Evolutionary conservation across 2,888 invertebrate species (phyloP), one percentile per base, ranked within the genome.

Genomic region (Agrotis puta): DNA sequence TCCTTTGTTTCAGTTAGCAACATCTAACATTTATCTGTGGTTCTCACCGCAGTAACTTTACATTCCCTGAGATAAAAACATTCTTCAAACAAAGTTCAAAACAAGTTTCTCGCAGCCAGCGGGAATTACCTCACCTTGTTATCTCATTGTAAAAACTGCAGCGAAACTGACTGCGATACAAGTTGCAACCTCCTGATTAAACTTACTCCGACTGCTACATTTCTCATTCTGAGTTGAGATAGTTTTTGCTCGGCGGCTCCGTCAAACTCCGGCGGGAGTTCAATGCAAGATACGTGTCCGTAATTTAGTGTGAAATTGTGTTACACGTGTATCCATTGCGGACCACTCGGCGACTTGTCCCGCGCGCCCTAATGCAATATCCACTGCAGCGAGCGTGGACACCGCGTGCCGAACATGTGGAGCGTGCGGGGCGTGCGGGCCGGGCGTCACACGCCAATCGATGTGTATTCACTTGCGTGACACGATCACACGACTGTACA

Each of bases 201-300:
- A 71, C 81, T 78, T 47, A 18, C 54, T 33, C 50, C 61, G 70
- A 53, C 24, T 63, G 66, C 48, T 69, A 63, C 70, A 59, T 66
- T 75, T 70, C 74, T 70, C 68, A 74, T 69, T 72, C 43, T n/a
- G 59, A 61, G 62, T 74, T 70, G 66, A 16, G 13, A 27, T 56
- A 72, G 69, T 75, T 78, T 80, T 72, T 67, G 65, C 59, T 68
- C 64, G 47, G 63, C 16, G 50, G 64, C 66, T 81, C 69, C 64
- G 74, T 83, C 79, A 53, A 70, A 75, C 57, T 78, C 70, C 59
- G 39, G 16, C 61, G 66, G 57, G 74, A 76, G 53, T 62, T 68
- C 56, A 51, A 56, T 74, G 68, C 56, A 53, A 63, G 66, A 64
- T 64, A 73, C 70, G 76, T 76, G 64, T 43, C 53, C 13, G 56